These are phyloP conservation scores for Rotaria sp. DNA, from an alignment of 2,888 invertebrate genomes.

Conservation along the genomic window DNA sequence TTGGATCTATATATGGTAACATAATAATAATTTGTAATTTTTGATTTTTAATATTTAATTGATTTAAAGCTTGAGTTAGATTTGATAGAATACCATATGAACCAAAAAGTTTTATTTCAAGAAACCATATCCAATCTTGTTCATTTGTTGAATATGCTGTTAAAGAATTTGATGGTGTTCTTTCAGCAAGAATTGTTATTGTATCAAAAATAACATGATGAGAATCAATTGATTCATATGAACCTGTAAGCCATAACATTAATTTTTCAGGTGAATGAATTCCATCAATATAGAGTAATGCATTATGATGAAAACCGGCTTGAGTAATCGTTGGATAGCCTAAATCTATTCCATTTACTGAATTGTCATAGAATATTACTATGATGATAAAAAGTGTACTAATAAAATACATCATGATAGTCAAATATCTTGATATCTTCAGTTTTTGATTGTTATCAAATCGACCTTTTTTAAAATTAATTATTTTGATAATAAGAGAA, in stretches of 20 bases:
- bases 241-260: not conserved
- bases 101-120: not conserved
- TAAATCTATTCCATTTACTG: not conserved
- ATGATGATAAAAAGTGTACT: not conserved
- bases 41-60: not conserved
- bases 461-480: no score
- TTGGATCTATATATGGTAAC: not conserved
- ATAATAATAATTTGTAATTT: not conserved
- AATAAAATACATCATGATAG: not conserved
- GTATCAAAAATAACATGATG: not conserved
- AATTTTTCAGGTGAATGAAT: not conserved
- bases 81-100: not conserved
- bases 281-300: not conserved
- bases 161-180: not conserved
- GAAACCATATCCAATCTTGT: slow-evolving; percentile 17
- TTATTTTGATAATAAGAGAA: no score
- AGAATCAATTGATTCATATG: not conserved
- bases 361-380: not conserved
- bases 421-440: not conserved
- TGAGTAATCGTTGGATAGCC: not conserved
- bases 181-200: not conserved
- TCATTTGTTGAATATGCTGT: slow-evolving; percentile 13
- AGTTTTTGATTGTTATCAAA: no score
- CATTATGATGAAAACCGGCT: slow-evolving; percentile 19
- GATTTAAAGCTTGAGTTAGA: not conserved